Percentiles rank a stretch among this genome's conserved stretches.
Evolutionary conservation across 2,797 vertebrate species (phyloP).

Genomic region (Serranus cabrilla): DNA sequence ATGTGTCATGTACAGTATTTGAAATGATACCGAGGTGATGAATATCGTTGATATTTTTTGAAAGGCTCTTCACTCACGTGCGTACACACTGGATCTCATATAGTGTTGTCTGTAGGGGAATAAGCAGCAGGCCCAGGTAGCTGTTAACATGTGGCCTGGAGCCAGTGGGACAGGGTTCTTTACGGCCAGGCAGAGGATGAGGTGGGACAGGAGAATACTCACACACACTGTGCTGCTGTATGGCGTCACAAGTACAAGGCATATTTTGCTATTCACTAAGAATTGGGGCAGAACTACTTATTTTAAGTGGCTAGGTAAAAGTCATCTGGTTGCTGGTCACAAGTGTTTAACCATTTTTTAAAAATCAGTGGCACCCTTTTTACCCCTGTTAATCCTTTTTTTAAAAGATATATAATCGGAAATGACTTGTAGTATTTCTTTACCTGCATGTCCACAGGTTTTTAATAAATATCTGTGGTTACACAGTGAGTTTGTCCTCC

Average conservation of each 20-base stretch:
- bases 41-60: no score
- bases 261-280: not conserved
- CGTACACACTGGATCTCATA: conserved; percentile 11
- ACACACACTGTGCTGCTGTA: not conserved
- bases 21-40: no score
- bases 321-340: no score
- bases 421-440: not conserved
- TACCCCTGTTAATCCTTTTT: no score
- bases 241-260: not conserved
- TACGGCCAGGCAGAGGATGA: conserved; percentile 44
- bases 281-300: not conserved
- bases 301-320: not conserved
- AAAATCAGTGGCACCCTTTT: no score
- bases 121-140: conserved; percentile 69
- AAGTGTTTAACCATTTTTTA: no score
- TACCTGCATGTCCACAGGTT: not conserved
- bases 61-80: conserved; percentile 14
- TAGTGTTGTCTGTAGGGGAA: conserved; percentile 64
- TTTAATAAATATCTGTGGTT: no score
- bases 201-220: not conserved
- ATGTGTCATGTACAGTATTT: conserved; percentile 6
- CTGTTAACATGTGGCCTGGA: conserved; percentile 69
- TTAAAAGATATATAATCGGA: not conserved
- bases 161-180: conserved; percentile 64
- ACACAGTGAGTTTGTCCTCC: no score